Conservation (phyloP, 2,113 vertebrate genomes). For the Heliornis fulica region DNA sequence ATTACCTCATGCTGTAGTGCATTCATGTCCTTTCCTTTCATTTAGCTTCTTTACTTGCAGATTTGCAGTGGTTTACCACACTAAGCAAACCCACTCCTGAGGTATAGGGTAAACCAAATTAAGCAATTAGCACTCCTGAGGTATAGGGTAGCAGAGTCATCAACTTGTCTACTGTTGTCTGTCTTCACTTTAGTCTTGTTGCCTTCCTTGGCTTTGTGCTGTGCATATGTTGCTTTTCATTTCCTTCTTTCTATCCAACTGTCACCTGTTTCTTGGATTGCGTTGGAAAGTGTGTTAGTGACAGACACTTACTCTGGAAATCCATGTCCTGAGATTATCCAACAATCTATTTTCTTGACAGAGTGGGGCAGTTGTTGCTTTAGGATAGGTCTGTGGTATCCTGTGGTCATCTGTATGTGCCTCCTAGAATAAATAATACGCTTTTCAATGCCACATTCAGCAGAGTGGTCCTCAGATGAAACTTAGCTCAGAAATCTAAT, state of each 20-base stretch:
- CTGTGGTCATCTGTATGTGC: not conserved
- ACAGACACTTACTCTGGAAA: not conserved
- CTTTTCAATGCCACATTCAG: constrained; percentile 6
- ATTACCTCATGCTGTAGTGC: not conserved
- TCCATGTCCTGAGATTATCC: not conserved
- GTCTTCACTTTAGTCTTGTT: not conserved
- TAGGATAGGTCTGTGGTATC: not conserved
- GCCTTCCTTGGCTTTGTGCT: not conserved
- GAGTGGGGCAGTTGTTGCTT: not conserved
- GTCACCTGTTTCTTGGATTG: not conserved
- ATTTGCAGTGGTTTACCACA: not conserved
- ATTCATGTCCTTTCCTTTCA: not conserved
- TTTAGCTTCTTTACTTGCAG: not conserved
- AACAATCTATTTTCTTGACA: not conserved
- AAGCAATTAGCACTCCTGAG: not conserved
- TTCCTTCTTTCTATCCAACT: not conserved
- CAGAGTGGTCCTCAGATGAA: constrained; percentile 3
- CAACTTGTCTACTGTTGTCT: not conserved
- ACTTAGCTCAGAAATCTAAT: constrained; percentile 27
- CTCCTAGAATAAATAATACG: not conserved
- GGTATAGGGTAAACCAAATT: not conserved
- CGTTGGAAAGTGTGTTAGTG: not conserved
- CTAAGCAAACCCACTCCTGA: not conserved
- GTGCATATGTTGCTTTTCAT: not conserved
- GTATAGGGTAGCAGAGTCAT: not conserved